phyloP scores from a whole-genome alignment of 1,140 invertebrate genomes.

The Episyrphus balteatus region DNA sequence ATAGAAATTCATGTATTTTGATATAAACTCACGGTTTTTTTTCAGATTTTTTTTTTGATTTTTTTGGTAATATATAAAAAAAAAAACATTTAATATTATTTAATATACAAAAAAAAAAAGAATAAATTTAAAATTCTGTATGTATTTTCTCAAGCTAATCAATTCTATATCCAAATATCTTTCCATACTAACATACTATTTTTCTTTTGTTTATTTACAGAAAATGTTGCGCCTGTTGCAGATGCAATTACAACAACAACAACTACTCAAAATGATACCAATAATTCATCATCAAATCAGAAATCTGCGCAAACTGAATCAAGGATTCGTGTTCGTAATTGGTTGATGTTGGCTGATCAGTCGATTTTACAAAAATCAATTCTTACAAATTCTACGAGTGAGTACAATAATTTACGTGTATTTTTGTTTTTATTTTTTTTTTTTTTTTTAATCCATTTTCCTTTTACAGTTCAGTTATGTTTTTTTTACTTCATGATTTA shows the following conservation, averaged over 20 bases:
- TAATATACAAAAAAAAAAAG: neutral
- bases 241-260: neutral
- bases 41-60: neutral
- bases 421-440: slow-evolving; percentile 6
- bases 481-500: neutral
- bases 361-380: slow-evolving; percentile 19
- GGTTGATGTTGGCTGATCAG: slow-evolving; percentile 34
- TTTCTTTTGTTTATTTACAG: too few relatives aligned
- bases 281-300: neutral
- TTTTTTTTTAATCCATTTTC: neutral
- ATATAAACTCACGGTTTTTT: neutral
- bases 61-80: neutral
- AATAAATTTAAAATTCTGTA: too few relatives aligned
- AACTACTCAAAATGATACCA: neutral
- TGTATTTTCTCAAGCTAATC: too few relatives aligned
- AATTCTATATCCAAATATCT: too few relatives aligned
- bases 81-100: slow-evolving; percentile 2
- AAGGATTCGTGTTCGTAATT: slow-evolving; percentile 31
- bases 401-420: slow-evolving; percentile 17
- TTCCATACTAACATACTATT: too few relatives aligned
- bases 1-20: neutral
- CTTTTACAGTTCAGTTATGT: neutral
- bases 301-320: slow-evolving; percentile 22
- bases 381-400: slow-evolving; percentile 6
- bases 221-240: neutral